Base-by-base conservation (phyloP, 2,113 vertebrate species). In the Embiotoca jacksoni region DNA sequence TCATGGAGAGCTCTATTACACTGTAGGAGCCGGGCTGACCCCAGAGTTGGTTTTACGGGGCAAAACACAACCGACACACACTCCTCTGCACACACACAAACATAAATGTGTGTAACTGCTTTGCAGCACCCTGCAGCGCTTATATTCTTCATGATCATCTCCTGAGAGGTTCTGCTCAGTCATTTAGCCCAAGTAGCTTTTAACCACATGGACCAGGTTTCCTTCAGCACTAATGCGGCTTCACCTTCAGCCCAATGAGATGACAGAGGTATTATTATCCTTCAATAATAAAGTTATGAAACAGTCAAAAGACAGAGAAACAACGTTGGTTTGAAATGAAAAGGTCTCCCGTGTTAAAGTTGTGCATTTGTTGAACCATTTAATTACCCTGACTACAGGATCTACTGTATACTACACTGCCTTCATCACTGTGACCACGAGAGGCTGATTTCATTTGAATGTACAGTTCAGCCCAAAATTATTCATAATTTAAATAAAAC, bases 161-260 rank as follows among this genome's bases (percentile, higher is more conserved):
- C 54, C 72, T 77, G 65, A 82, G 33, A 64, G 75, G 53, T 3
- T 70, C 41, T 33, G 75, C 35, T 64, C 72, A 72, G 70, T 89
- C 75, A 84, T 39, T 82, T 71, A 78, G 59, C 36, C 41, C 7
- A 59, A 83, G 52, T 58, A 73, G 52, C 56, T 79, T 78, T 78
- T 59, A 75, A 83, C 47, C 10, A 84, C 55, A 79, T 68, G 62
- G 41, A 70, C 66, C 59, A 66, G 53, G 37, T 71, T 67, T 75
- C 53, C 56, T 32, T 71, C 59, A 55, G 23, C 31, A 16, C 23
- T 23, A 56, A 82, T 69, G 61, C 35, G 75, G 44, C 62, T 79
- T 72, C 52, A 81, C 46, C 16, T 59, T 41, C 31, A 75, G 75
- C 63, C 33, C 53, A 72, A 61, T 56, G 47, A 72, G 47, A 7